phyloP scores from a whole-genome alignment of 2,113 vertebrate genomes.

The Gadus macrocephalus region DNA sequence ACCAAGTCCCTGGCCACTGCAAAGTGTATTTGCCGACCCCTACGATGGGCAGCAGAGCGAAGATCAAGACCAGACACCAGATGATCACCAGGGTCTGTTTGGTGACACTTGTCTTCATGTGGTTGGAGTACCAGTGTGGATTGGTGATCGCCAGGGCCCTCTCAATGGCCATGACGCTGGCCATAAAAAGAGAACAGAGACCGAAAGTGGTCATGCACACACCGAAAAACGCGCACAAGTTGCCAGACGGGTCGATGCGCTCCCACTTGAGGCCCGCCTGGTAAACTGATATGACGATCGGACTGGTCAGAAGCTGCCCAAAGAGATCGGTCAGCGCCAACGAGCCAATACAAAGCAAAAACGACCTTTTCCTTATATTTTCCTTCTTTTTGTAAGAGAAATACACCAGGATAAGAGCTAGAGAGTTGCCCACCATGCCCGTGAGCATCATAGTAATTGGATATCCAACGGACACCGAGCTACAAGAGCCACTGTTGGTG shows the following conservation, averaged over 20 bases:
- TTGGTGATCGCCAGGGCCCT: conserved; percentile 85
- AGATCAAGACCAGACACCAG: conserved; percentile 75
- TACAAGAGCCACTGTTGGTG: conserved; percentile 51
- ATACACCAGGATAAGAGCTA: conserved; percentile 85
- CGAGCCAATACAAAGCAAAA: conserved; percentile 92
- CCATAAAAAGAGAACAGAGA: conserved; percentile 87
- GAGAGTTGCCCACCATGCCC: conserved; percentile 87
- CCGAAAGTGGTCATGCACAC: conserved; percentile 92
- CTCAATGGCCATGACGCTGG: conserved; percentile 92
- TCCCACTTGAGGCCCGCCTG: conserved; percentile 75
- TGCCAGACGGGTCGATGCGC: conserved; percentile 77
- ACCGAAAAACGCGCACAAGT: conserved; percentile 88
- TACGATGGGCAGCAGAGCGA: conserved; percentile 83
- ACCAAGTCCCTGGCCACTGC: conserved; percentile 98
- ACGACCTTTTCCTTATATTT: conserved; percentile 82
- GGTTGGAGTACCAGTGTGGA: conserved; percentile 90
- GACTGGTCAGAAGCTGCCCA: conserved; percentile 89
- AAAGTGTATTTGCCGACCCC: conserved; percentile 82
- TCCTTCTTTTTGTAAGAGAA: conserved; percentile 82
- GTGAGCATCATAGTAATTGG: conserved; percentile 91
- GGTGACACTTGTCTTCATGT: conserved; percentile 84
- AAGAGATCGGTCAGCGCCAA: conserved; percentile 88
- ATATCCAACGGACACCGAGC: conserved; percentile 82
- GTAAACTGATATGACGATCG: conserved; percentile 92
- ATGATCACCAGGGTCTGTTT: conserved; percentile 73